Base-by-base conservation (phyloP, 2,113 vertebrate genomes). In the Elephantulus edwardii region DNA sequence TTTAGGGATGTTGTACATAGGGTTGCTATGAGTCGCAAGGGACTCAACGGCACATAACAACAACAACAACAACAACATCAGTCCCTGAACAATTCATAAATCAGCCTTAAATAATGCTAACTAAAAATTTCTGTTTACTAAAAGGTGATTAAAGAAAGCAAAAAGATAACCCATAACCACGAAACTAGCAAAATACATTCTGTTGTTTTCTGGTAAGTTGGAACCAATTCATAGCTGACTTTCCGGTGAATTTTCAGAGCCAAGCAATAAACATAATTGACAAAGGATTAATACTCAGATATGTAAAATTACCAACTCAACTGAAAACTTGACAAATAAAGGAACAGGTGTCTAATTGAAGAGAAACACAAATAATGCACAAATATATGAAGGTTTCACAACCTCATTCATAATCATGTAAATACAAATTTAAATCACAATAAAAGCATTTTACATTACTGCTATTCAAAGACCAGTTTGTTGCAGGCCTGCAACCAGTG, bases 381-480 rank as follows among this genome's bases (percentile, higher is more conserved):
- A 60, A 83, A 16, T 77, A 48, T 7, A 83, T 13, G 33, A 44
- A 68, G 84, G 64, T 87, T 80, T 42, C 38, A 44, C 16, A 84
- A 22, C 70, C 11, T 50, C 44, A 81, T 68, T 94, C n/a, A 75
- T 84, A 68, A 76, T 28, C 52, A 81, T 4, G 28, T 62, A 85
- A 88, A 94, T 60, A 66, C 11, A 80, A 88, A 87, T 68, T 78
- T 72, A 75, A 88, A 91, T 24, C 42, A 62, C 28, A 83, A 11
- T 42, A 93, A 46, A 78, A 16, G 14, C 82, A 46, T 86, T 86
- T 77, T 62, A 82, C 3, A 86, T 54, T 11, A 46, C 8, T 35
- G 11, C 28, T 77, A 40, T 38, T 30, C 54, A 62, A 86, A 58
- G 44, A 10, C 10, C 16, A 9, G 64, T 66, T 66, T 26, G 8